A percentile compares a stretch with the other conserved stretches of the same genome.
These are phyloP conservation scores for Brachypteracias leptosomus DNA, from an alignment of 2,113 vertebrate species.

Conservation along the genomic window DNA sequence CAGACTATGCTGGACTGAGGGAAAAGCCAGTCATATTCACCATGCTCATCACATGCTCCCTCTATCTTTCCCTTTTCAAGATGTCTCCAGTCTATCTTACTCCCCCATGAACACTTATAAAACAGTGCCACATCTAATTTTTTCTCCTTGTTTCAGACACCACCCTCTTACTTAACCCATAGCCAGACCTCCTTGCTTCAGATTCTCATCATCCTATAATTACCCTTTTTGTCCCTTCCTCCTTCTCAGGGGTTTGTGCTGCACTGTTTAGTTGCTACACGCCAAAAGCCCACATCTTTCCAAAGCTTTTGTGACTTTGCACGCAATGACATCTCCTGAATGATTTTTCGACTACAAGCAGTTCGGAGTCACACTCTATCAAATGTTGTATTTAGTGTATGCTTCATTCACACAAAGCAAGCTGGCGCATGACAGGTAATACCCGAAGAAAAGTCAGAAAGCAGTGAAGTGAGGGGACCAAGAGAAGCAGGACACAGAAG, in stretches of 20 bases:
- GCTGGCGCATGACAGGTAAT: background rate
- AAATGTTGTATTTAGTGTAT: background rate
- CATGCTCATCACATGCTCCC: accelerated
- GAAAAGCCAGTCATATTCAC: background rate
- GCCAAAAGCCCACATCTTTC: background rate
- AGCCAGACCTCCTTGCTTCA: background rate
- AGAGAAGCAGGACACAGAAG: background rate
- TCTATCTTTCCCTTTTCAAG: background rate
- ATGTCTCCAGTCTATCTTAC: background rate
- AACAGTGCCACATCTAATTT: background rate
- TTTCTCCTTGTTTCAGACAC: background rate
- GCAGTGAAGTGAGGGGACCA: background rate
- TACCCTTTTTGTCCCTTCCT: background rate
- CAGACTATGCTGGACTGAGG: background rate
- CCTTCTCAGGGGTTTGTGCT: background rate
- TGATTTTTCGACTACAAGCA: background rate
- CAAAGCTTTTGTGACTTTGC: background rate
- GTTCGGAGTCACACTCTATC: background rate
- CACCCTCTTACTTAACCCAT: background rate
- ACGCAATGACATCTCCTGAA: background rate
- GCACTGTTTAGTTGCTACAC: background rate
- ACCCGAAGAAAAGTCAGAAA: background rate
- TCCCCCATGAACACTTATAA: background rate
- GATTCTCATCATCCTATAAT: background rate
- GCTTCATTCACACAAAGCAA: background rate